Evolutionary conservation across 2,888 invertebrate genomes (phyloP), one percentile per base, ranked within the genome.

Genomic region (Busseola fusca): DNA sequence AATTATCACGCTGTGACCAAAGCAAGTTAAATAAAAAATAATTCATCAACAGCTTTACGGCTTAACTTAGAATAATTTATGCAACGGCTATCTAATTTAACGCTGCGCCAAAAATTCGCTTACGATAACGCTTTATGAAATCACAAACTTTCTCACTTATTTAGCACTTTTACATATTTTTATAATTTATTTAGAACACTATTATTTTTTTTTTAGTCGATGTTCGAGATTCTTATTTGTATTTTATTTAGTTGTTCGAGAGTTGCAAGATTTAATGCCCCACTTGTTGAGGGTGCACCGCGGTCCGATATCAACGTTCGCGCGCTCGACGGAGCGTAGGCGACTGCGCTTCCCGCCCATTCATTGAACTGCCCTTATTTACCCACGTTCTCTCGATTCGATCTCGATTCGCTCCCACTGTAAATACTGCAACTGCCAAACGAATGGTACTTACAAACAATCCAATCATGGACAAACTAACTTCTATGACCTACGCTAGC

Each of bases 261-360:
- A 88, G 86, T 87, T 87, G 72, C 67, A 76, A 74, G 81, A 65
- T 78, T 64, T 81, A 67, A 74, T 81, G 78, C 84, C 85, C 89
- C 91, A 94, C 93, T 94, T 94, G 94, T 94, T 93, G 94, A 92
- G 88, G 89, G 78, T 81, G 84, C 84, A 84, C 80, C 76, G 81
- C 85, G 83, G 83, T 79, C 87, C 86, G 86, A 76, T 87, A 83
- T 82, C 84, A 90, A 93, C 94, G 94, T 94, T 93, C 94, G 94
- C 94, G 94, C 95, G 94, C 92, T 90, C 93, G 92, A 84, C 93
- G 92, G 91, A 93, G 92, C 93, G 91, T 91, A 90, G 91, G 88
- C 94, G 93, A 95, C 95, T 95, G 95, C 94, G 94, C 94, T 93
- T 90, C 90, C 91, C 91, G 88, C 91, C 91, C 94, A 94, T 94